Percentiles rank a stretch among this genome's conserved stretches.
Conservation (phyloP, 37 sponge, comb jelly and placozoan species). For the Aphrocallistes beatrix region DNA sequence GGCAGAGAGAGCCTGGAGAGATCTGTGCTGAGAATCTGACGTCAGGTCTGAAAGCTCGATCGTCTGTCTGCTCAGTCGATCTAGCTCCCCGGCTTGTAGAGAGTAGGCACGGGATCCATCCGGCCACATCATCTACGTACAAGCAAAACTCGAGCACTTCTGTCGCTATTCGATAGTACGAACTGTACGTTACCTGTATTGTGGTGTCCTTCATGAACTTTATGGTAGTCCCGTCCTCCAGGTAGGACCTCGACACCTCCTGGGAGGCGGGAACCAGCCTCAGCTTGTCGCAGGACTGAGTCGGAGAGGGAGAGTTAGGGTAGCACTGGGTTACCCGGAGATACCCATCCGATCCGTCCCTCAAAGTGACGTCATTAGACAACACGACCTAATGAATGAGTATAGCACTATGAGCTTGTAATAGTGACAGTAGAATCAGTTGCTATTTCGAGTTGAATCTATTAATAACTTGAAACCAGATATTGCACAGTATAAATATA, state of each 20-base stretch:
- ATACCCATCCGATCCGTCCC: constrained; percentile 1
- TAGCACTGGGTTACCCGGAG: not conserved
- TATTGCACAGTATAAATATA: too few relatives aligned
- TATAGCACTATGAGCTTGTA: too few relatives aligned
- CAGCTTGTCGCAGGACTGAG: constrained; percentile 2
- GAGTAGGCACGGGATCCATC: not conserved
- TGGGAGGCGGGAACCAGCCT: not conserved
- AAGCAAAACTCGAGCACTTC: not conserved
- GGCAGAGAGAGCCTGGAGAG: too few relatives aligned
- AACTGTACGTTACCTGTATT: not conserved
- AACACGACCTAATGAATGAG: not conserved
- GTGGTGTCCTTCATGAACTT: not conserved
- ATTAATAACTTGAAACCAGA: not conserved
- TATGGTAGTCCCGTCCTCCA: not conserved
- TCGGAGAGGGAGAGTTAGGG: not conserved
- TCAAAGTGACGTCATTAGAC: not conserved
- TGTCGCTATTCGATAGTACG: not conserved
- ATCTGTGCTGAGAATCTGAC: not conserved
- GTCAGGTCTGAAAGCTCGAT: not conserved
- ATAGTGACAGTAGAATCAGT: too few relatives aligned
- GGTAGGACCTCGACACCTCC: not conserved
- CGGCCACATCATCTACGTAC: not conserved
- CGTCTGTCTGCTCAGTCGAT: not conserved
- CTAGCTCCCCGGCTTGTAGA: not conserved
- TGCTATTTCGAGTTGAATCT: not conserved